Evolutionary conservation across 37 sponge, comb jelly and placozoan species (phyloP).

Genomic region (Axinella damicornis): DNA sequence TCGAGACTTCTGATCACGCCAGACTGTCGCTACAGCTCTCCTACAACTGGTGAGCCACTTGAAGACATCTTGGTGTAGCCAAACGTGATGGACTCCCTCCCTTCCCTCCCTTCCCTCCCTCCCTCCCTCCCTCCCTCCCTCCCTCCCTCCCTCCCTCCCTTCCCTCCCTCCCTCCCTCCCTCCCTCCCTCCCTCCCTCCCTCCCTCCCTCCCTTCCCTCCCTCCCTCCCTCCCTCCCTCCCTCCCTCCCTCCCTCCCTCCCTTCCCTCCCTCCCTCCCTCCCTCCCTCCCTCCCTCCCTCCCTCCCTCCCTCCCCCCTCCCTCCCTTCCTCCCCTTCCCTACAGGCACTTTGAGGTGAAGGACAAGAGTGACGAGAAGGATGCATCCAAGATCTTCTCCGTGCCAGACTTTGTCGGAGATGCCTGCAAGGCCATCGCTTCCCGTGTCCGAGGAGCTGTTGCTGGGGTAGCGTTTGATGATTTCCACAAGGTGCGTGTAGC

Average conservation of each 20-base stretch:
- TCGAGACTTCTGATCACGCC: constrained; percentile 99
- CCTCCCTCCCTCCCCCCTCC: background rate
- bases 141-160: background rate
- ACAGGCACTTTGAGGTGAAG: constrained; percentile 87
- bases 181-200: background rate
- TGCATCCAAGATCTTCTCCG: constrained; percentile 95
- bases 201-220: background rate
- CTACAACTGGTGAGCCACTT: constrained; percentile 91
- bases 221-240: background rate
- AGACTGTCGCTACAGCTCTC: constrained; percentile 95
- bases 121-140: constrained; percentile 5
- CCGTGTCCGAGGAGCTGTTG: constrained; percentile 97
- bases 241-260: background rate
- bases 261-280: background rate
- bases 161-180: background rate
- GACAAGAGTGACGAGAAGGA: constrained; percentile 65
- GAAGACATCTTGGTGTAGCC: background rate
- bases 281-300: background rate
- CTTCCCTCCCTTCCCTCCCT: background rate
- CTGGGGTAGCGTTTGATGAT: constrained; percentile 98
- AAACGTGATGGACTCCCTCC: background rate
- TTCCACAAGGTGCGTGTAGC: constrained; percentile 90
- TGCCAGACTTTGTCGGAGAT: constrained; percentile 99
- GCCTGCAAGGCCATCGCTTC: constrained; percentile 99
- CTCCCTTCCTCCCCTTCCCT: too few species aligned